phyloP scores from a whole-genome alignment of 1,140 invertebrate species.

The Dinothrombium tinctorium region DNA sequence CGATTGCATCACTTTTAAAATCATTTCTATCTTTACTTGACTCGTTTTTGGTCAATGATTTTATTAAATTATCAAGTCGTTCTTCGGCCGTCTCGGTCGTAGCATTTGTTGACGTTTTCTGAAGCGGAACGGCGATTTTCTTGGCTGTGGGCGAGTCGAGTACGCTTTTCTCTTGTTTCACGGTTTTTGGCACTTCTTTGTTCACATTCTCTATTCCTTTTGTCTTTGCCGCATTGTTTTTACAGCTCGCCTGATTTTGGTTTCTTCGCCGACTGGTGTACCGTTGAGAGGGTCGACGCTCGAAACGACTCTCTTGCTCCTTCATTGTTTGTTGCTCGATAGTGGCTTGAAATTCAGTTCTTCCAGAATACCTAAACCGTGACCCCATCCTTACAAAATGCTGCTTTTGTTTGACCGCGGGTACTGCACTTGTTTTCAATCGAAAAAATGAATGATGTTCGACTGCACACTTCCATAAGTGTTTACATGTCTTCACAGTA shows the following conservation, averaged over 20 bases:
- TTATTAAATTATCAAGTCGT: background rate
- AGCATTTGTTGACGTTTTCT: background rate
- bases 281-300: constrained; percentile 79
- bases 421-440: constrained; percentile 26
- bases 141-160: too few relatives aligned
- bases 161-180: too few relatives aligned
- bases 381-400: constrained; percentile 29
- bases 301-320: constrained; percentile 80
- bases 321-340: constrained; percentile 63
- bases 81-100: background rate
- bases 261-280: constrained; percentile 45
- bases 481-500: constrained; percentile 57
- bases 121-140: background rate
- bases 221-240: background rate
- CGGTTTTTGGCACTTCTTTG: too few relatives aligned
- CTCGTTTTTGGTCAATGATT: background rate
- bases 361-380: constrained; percentile 31
- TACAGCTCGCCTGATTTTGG: background rate
- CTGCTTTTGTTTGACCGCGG: constrained; percentile 17
- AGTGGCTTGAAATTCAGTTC: constrained; percentile 79
- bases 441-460: constrained; percentile 97
- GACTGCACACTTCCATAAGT: constrained; percentile 92
- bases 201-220: background rate
- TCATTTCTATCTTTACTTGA: too few relatives aligned
- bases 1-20: too few relatives aligned